A percentile compares a stretch with the other conserved stretches of the same genome.
phyloP scores from a whole-genome alignment of 2,113 vertebrate species.

The Limnothrissa miodon region DNA sequence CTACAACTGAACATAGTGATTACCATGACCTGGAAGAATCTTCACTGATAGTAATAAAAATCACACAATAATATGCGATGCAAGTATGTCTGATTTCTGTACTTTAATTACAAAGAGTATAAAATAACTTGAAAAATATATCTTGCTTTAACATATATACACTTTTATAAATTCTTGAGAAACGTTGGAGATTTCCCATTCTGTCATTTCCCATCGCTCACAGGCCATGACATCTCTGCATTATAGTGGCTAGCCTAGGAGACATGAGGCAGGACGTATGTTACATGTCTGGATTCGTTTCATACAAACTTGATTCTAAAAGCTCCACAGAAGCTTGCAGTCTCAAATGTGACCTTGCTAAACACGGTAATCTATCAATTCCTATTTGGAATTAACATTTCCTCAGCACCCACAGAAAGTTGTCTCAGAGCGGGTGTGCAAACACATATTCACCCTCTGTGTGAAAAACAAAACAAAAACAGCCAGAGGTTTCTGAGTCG shows the following conservation, averaged over 20 bases:
- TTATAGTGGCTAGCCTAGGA: constrained; percentile 54
- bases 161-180: constrained; percentile 39
- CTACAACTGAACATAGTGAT: no score
- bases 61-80: constrained; percentile 4
- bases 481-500: neutral
- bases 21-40: no score
- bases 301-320: constrained; percentile 46
- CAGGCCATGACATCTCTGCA: constrained; percentile 31
- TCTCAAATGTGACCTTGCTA: constrained; percentile 47
- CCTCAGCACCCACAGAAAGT: constrained; percentile 44
- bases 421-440: constrained; percentile 55
- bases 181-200: neutral
- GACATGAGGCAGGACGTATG: constrained; percentile 35
- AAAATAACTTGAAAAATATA: constrained; percentile 66
- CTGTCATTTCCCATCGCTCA: constrained; percentile 20
- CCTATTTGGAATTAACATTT: constrained; percentile 58
- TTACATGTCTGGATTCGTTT: constrained; percentile 43
- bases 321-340: constrained; percentile 65
- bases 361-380: constrained; percentile 47
- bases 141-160: constrained; percentile 61
- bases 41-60: no score
- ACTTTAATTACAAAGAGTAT: constrained; percentile 60
- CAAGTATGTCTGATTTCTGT: constrained; percentile 33
- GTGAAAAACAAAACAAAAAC: no score
- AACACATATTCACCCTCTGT: constrained; percentile 32